phyloP scores from a whole-genome alignment of 2,113 vertebrate species.

The Cheilinus undulatus region DNA sequence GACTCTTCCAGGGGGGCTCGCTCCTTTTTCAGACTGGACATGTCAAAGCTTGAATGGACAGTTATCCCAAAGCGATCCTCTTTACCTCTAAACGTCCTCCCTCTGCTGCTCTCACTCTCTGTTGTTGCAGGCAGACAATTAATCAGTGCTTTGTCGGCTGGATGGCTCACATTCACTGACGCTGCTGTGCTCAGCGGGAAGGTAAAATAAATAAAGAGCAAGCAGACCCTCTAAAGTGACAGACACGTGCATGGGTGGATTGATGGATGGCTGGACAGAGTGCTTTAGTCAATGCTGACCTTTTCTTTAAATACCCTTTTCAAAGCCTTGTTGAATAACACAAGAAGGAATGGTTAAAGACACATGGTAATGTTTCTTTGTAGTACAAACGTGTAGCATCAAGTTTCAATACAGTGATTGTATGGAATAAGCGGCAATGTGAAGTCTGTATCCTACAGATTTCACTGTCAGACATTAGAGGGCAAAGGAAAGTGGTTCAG shows the following conservation, averaged over 20 bases:
- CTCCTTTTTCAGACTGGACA: slow-evolving; percentile 20
- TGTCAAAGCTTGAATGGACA: slow-evolving; percentile 46
- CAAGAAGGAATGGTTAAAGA: background rate
- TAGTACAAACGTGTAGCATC: background rate
- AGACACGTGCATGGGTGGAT: slow-evolving; percentile 6
- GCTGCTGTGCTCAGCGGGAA: slow-evolving; percentile 76
- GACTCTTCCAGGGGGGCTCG: slow-evolving; percentile 1
- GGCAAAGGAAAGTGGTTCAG: slow-evolving; percentile 5
- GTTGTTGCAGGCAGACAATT: slow-evolving; percentile 65
- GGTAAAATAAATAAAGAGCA: slow-evolving; percentile 63
- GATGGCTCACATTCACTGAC: slow-evolving; percentile 61
- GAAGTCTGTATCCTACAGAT: slow-evolving; percentile 16
- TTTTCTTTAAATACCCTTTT: slow-evolving; percentile 12
- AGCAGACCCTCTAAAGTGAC: slow-evolving; percentile 40
- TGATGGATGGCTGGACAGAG: slow-evolving; percentile 20
- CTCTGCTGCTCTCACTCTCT: slow-evolving; percentile 46
- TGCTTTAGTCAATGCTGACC: background rate
- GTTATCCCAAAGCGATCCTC: slow-evolving; percentile 26
- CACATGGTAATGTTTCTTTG: background rate
- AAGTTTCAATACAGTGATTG: background rate
- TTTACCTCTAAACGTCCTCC: slow-evolving; percentile 39
- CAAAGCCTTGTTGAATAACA: slow-evolving; percentile 8
- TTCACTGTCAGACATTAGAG: slow-evolving; percentile 17
- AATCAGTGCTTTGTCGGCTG: slow-evolving; percentile 68
- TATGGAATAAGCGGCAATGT: slow-evolving; percentile 17